Evolutionary conservation across 2,797 vertebrate species (phyloP).

Genomic region (Phoebastria nigripes): DNA sequence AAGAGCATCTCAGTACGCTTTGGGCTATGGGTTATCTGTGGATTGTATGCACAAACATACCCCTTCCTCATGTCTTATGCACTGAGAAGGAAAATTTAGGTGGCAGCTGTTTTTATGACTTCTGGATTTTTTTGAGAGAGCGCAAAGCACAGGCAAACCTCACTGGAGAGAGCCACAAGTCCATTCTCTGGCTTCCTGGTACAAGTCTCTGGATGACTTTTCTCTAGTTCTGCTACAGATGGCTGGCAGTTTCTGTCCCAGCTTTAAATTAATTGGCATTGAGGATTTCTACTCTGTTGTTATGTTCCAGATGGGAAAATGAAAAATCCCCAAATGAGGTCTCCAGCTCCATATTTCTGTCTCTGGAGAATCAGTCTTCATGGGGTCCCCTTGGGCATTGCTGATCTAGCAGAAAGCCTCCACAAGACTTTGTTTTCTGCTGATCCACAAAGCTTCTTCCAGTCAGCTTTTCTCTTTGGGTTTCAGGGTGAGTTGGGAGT

Average conservation of each 20-base stretch:
- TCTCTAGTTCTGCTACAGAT: not conserved
- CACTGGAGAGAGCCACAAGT: not conserved
- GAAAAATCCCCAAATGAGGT: not conserved
- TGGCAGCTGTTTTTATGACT: not conserved
- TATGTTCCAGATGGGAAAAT: not conserved
- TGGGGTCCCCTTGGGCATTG: not conserved
- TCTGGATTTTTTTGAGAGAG: not conserved
- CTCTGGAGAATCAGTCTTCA: not conserved
- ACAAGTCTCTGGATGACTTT: not conserved
- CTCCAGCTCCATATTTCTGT: not conserved
- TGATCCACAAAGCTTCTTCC: not conserved
- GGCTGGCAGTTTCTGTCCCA: not conserved
- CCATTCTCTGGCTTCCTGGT: not conserved
- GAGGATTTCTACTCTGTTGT: not conserved
- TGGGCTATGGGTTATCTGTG: not conserved
- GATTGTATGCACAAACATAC: not conserved
- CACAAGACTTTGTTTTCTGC: not conserved
- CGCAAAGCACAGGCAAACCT: not conserved
- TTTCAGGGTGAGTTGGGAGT: not conserved
- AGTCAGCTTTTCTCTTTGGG: not conserved
- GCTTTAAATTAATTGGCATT: not conserved
- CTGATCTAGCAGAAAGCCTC: not conserved
- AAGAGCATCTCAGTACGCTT: not conserved
- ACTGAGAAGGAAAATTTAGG: not conserved
- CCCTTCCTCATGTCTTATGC: not conserved